A percentile compares a stretch with the other conserved stretches of the same genome.
Evolutionary conservation across 2,888 invertebrate genomes (phyloP).

Genomic region (Orthosia gothica): DNA sequence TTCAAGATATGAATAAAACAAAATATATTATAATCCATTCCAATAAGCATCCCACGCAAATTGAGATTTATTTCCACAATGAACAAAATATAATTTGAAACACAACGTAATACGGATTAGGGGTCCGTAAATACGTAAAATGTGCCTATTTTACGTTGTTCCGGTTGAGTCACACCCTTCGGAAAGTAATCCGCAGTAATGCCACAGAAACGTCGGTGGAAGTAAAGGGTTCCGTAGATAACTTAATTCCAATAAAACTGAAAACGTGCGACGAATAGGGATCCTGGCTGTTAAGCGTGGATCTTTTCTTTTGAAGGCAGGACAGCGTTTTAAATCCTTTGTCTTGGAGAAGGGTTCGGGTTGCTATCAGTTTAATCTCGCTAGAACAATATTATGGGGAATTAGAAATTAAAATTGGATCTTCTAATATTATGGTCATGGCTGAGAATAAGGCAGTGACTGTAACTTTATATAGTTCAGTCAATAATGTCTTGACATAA

Average conservation of each 20-base stretch:
- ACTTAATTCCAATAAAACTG: slow-evolving; percentile 90
- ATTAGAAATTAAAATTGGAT: slow-evolving; percentile 16
- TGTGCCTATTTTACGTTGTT: slow-evolving; percentile 72
- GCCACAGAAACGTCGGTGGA: slow-evolving; percentile 82
- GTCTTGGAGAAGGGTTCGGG: slow-evolving; percentile 56
- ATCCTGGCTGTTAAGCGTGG: slow-evolving; percentile 68
- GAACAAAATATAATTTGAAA: slow-evolving; percentile 65
- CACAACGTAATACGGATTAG: slow-evolving; percentile 69
- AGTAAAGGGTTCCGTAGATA: slow-evolving; percentile 85
- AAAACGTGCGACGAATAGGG: slow-evolving; percentile 86
- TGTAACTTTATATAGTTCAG: no score
- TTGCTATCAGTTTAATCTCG: slow-evolving; percentile 45
- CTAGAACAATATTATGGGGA: slow-evolving; percentile 25
- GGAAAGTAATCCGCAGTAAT: slow-evolving; percentile 83
- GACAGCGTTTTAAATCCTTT: slow-evolving; percentile 61
- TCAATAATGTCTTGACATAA: no score
- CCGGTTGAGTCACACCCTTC: slow-evolving; percentile 74
- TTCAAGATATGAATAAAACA: slow-evolving; percentile 36
- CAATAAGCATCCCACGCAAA: slow-evolving; percentile 36
- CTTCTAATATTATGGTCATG: not conserved
- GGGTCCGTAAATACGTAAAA: slow-evolving; percentile 70
- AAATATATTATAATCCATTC: slow-evolving; percentile 15
- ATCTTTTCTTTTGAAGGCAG: slow-evolving; percentile 67
- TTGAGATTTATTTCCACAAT: slow-evolving; percentile 51
- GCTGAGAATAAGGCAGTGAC: not conserved